Evolutionary conservation across 2,113 vertebrate species (phyloP).

Genomic region (Egretta garzetta): DNA sequence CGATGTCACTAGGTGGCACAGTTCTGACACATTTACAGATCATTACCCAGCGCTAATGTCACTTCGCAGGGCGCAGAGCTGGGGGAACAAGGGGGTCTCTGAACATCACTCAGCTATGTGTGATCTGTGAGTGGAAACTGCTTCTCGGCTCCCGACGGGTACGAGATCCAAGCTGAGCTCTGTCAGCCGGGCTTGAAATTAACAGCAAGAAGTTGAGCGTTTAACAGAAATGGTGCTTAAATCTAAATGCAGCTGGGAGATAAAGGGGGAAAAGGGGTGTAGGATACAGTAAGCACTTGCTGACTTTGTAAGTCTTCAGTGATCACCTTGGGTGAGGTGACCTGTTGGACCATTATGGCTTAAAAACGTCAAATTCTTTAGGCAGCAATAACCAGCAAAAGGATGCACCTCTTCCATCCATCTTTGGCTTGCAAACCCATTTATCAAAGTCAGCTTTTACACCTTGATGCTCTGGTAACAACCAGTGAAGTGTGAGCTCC

Average conservation of each 20-base stretch:
- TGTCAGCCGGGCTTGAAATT: constrained; percentile 55
- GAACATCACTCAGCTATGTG: constrained; percentile 43
- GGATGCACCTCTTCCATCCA: neutral
- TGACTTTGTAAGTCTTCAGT: neutral
- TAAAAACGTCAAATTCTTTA: neutral
- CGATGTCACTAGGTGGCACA: constrained; percentile 82
- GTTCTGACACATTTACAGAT: constrained; percentile 81
- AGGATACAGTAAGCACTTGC: neutral
- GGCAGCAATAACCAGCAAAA: neutral
- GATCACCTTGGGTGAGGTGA: neutral
- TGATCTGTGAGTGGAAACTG: constrained; percentile 58
- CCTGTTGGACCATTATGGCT: too few relatives aligned
- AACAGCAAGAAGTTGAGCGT: constrained; percentile 12
- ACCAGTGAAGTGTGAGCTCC: neutral
- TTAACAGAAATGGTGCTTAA: neutral
- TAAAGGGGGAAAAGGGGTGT: neutral
- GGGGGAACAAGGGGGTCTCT: constrained; percentile 3
- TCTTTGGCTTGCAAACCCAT: neutral
- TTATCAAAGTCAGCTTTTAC: neutral
- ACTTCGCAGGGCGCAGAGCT: constrained; percentile 55
- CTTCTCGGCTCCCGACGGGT: constrained; percentile 19
- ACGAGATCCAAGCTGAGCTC: constrained; percentile 55
- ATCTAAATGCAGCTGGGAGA: neutral
- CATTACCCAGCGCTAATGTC: constrained; percentile 77
- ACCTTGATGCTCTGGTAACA: neutral